A percentile compares a stretch with the other conserved stretches of the same genome.
phyloP scores from a whole-genome alignment of 2,797 vertebrate species.

The Threskiornis aethiopicus region DNA sequence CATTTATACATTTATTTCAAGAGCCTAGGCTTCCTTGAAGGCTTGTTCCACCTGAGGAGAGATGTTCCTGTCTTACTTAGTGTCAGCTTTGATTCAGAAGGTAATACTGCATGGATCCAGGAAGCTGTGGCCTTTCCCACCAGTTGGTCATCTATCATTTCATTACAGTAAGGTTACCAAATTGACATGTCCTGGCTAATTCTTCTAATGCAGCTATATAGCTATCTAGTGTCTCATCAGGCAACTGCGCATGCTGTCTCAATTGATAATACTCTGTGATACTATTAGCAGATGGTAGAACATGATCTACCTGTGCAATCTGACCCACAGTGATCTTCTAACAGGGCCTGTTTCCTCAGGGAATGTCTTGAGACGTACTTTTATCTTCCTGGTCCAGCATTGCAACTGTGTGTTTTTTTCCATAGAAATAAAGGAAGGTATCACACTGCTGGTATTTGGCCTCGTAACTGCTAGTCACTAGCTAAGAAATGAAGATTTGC shows the following conservation, averaged over 20 bases:
- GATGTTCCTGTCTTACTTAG: neutral
- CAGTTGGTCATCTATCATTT: constrained; percentile 56
- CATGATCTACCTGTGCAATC: neutral
- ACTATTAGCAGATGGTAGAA: constrained; percentile 32
- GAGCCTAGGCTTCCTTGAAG: neutral
- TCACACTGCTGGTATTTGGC: neutral
- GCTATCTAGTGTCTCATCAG: neutral
- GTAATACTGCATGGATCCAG: neutral
- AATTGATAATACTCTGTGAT: constrained; percentile 6
- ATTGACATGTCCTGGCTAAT: constrained; percentile 29
- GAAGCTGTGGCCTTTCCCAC: neutral
- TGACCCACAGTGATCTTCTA: neutral
- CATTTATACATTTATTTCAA: neutral
- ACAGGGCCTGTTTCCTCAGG: neutral
- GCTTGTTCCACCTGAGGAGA: neutral
- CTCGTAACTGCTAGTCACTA: neutral
- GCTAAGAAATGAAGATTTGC: constrained; percentile 23
- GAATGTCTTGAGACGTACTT: neutral
- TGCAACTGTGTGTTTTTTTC: neutral
- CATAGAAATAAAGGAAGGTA: neutral
- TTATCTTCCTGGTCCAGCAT: neutral
- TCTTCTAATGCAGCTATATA: neutral
- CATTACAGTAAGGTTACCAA: constrained; percentile 31
- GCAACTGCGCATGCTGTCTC: neutral
- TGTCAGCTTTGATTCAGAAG: constrained; percentile 30